Evolutionary conservation across 2,888 invertebrate species (phyloP).

Genomic region (Uropetala carovei): DNA sequence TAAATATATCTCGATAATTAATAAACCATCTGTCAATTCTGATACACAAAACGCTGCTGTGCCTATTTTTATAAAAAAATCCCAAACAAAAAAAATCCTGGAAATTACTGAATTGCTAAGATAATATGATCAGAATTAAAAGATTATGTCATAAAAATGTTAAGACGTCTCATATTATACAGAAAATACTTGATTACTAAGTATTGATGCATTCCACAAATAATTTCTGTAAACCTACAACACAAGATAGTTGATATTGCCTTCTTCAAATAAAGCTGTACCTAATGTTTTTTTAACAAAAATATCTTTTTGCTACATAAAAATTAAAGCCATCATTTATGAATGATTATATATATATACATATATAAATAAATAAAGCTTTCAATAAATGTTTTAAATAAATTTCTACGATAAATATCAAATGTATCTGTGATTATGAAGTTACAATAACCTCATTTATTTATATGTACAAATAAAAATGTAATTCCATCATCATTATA

Average conservation of each 20-base stretch:
- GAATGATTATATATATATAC: neutral
- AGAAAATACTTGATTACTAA: neutral
- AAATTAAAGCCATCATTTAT: neutral
- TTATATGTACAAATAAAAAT: neutral
- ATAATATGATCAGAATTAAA: neutral
- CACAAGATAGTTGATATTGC: neutral
- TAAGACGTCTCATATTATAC: neutral
- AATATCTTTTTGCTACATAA: neutral
- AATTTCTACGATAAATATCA: neutral
- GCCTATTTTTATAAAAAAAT: slow-evolving; percentile 39
- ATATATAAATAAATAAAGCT: neutral
- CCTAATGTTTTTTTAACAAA: neutral
- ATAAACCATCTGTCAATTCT: slow-evolving; percentile 11
- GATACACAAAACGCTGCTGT: slow-evolving; percentile 4
- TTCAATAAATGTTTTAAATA: neutral
- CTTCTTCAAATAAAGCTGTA: neutral
- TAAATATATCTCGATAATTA: slow-evolving; percentile 16
- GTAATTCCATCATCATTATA: no score
- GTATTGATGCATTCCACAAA: neutral
- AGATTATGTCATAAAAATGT: neutral
- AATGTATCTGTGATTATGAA: slow-evolving; percentile 33
- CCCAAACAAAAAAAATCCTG: no score
- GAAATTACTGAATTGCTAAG: neutral
- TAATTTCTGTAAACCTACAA: neutral
- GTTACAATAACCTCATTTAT: slow-evolving; percentile 23